Conservation (phyloP, 2,797 vertebrate species). For the Diglossa cyanea region DNA sequence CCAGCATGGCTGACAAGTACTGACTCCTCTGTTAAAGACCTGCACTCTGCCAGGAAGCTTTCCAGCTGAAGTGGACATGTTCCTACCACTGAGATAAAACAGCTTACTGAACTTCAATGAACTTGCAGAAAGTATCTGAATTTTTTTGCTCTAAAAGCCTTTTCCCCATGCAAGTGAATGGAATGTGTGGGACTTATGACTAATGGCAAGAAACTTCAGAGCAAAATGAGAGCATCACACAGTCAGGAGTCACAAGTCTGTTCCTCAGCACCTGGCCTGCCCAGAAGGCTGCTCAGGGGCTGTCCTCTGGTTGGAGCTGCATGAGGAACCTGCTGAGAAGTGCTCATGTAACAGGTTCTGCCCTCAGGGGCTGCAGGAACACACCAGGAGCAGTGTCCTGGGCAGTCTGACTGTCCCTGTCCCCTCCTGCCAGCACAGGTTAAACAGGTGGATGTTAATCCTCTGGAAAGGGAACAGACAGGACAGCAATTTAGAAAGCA, state of each 20-base stretch:
- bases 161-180: not conserved
- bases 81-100: slow-evolving; percentile 1
- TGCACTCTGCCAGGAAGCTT: slow-evolving; percentile 6
- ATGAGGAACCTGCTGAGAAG: not conserved
- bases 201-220: not conserved
- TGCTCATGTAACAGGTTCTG: not conserved
- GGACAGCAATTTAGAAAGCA: not conserved
- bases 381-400: not conserved
- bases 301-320: not conserved
- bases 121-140: not conserved
- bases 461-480: not conserved
- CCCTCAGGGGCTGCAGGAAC: not conserved
- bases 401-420: not conserved
- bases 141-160: not conserved
- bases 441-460: not conserved
- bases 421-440: not conserved
- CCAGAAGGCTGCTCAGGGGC: not conserved
- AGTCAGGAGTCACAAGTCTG: not conserved
- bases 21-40: not conserved
- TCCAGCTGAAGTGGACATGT: not conserved
- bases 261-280: not conserved
- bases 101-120: not conserved
- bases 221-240: not conserved
- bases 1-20: not conserved
- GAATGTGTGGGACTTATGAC: not conserved